Conservation (phyloP, 2,888 invertebrate genomes). For the Microctonus aethiopoides region DNA sequence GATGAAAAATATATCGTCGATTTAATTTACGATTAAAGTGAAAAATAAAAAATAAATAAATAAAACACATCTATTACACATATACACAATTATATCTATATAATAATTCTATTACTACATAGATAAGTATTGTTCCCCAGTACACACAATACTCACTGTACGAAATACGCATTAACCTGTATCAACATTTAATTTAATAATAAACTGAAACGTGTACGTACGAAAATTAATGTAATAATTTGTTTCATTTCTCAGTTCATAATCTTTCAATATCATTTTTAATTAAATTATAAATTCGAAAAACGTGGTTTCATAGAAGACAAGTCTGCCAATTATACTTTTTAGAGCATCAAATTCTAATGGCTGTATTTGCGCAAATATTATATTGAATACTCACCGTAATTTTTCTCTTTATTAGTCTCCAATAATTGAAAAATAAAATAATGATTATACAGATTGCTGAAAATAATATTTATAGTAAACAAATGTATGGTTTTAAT, state of each 20-base stretch:
- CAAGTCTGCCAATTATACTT: too few relatives aligned
- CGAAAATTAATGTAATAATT: constrained; percentile 40
- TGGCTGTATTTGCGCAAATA: too few relatives aligned
- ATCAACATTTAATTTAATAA: constrained; percentile 66
- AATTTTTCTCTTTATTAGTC: too few relatives aligned
- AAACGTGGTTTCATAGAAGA: too few relatives aligned
- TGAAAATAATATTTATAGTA: too few relatives aligned
- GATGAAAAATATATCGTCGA: constrained; percentile 3
- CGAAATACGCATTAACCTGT: constrained; percentile 65
- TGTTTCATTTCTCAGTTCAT: constrained; percentile 6
- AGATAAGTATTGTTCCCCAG: constrained; percentile 64
- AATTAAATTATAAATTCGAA: background rate
- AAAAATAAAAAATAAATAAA: constrained; percentile 38
- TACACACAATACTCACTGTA: constrained; percentile 63
- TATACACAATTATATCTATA: constrained; percentile 63
- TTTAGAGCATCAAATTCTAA: too few relatives aligned
- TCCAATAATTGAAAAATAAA: too few relatives aligned
- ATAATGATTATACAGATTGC: too few relatives aligned
- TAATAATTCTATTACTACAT: constrained; percentile 57
- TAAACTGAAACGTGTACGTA: constrained; percentile 66
- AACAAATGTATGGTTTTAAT: background rate
- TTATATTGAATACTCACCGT: too few relatives aligned
- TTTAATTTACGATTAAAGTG: background rate
- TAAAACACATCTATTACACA: constrained; percentile 50
- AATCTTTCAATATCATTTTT: background rate